Evolutionary conservation across 2,113 vertebrate genomes (phyloP).

Genomic region (Etheostoma cragini): DNA sequence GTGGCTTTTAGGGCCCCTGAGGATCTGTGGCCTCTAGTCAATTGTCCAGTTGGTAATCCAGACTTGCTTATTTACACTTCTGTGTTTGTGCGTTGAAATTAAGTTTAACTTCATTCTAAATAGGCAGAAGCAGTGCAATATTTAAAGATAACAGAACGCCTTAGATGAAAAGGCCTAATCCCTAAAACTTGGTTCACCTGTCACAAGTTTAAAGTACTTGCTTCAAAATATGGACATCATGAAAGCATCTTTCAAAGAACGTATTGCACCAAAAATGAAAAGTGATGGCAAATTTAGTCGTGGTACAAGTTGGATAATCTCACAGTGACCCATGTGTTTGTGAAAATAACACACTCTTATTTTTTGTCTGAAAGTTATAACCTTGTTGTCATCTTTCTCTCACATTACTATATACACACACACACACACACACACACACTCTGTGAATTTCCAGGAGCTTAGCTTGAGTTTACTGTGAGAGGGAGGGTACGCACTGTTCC

Average conservation of each 20-base stretch:
- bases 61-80: background rate
- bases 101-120: background rate
- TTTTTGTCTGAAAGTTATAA: background rate
- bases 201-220: background rate
- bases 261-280: background rate
- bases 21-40: background rate
- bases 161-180: background rate
- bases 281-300: background rate
- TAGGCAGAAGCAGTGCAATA: background rate
- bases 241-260: background rate
- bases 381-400: background rate
- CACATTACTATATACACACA: background rate
- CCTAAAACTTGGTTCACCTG: background rate
- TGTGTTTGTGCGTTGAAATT: background rate
- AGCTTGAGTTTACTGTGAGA: slow-evolving; percentile 43
- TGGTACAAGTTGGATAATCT: background rate
- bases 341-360: slow-evolving; percentile 16
- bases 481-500: slow-evolving; percentile 69
- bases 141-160: background rate
- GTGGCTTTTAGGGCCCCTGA: background rate
- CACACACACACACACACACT: slow-evolving; percentile 1
- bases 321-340: background rate
- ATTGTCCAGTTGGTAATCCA: background rate
- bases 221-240: background rate
- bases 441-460: slow-evolving; percentile 37